phyloP scores from a whole-genome alignment of 2,113 vertebrate species.

The Alouatta palliata region DNA sequence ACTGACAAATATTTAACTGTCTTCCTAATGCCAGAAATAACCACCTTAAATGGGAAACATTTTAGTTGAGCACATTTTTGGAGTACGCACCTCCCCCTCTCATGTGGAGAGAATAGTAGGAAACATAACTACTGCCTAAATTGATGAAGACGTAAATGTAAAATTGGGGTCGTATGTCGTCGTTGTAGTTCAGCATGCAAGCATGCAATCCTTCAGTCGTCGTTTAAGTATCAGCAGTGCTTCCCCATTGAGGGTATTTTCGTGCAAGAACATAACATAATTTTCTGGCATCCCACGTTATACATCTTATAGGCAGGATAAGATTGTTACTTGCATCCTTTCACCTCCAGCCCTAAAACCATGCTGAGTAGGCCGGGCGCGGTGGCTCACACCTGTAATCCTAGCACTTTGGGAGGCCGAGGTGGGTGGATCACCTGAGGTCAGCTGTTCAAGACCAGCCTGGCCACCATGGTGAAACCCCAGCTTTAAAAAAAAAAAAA shows the following conservation, averaged over 20 bases:
- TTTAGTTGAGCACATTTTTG: conserved; percentile 10
- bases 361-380: too few relatives aligned
- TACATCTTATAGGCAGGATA: background rate
- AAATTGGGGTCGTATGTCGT: background rate
- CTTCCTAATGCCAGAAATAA: background rate
- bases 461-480: too few relatives aligned
- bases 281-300: background rate
- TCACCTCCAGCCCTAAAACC: background rate
- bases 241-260: background rate
- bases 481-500: too few relatives aligned
- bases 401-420: too few relatives aligned
- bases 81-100: background rate
- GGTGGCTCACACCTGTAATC: too few relatives aligned
- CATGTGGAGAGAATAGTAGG: background rate
- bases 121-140: background rate
- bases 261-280: background rate
- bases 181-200: background rate
- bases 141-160: background rate
- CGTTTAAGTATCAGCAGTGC: background rate
- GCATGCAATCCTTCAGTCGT: background rate
- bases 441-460: too few relatives aligned
- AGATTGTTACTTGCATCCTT: background rate
- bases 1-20: background rate
- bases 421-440: too few relatives aligned
- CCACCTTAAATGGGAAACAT: background rate